Evolutionary conservation across 1,140 invertebrate genomes (phyloP).

Genomic region (Dendrolimus kikuchii): DNA sequence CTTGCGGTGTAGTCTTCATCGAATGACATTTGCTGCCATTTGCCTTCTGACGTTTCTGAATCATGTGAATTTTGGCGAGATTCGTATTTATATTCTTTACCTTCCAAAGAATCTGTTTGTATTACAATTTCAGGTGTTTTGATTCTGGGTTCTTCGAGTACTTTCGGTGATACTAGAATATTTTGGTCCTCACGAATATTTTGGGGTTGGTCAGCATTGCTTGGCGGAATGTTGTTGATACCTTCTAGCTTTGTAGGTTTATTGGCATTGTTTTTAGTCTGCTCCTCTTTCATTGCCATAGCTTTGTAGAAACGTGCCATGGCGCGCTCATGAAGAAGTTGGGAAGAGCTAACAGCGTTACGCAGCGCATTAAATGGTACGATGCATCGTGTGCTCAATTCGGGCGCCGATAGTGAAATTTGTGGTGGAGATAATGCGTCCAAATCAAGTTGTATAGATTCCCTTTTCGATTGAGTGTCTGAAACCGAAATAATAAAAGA

Average conservation of each 20-base stretch:
- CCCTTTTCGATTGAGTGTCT: conserved; percentile 61
- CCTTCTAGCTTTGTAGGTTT: conserved; percentile 10
- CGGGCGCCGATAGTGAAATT: conserved; percentile 85
- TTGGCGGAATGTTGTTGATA: conserved; percentile 49
- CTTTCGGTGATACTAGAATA: conserved; percentile 3
- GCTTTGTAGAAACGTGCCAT: conserved; percentile 86
- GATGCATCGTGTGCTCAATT: conserved; percentile 73
- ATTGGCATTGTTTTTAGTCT: conserved; percentile 52
- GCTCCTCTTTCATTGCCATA: conserved; percentile 79
- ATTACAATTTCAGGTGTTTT: conserved; percentile 36
- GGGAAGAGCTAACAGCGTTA: conserved; percentile 85
- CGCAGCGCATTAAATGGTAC: conserved; percentile 73
- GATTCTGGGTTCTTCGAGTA: conserved; percentile 8
- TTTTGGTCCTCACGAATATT: conserved; percentile 11
- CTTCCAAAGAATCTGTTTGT: conserved; percentile 46
- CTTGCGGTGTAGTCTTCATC: conserved; percentile 76
- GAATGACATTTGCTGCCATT: conserved; percentile 63
- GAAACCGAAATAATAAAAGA: conserved; percentile 25
- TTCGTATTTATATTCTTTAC: conserved; percentile 29
- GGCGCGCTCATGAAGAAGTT: conserved; percentile 83
- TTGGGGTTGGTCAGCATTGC: conserved; percentile 19
- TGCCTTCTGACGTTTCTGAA: conserved; percentile 32
- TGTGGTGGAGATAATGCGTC: conserved; percentile 80
- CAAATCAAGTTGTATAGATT: conserved; percentile 74
- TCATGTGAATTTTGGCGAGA: conserved; percentile 30